Percentiles rank a stretch among this genome's conserved stretches.
Evolutionary conservation across 1,140 invertebrate species (phyloP).

Genomic region (Hyphantria cunea): DNA sequence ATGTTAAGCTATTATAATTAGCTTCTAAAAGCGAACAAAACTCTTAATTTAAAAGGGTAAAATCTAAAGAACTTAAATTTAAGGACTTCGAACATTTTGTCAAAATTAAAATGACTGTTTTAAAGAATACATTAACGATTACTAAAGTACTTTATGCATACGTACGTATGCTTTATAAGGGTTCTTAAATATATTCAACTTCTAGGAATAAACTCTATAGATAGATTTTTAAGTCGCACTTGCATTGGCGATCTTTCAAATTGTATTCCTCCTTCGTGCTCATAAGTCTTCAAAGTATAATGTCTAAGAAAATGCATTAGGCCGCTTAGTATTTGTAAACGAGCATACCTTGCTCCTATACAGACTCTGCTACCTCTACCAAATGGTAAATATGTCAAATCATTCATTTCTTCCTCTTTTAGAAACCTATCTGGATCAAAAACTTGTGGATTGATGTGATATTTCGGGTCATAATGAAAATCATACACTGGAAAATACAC

Average conservation of each 20-base stretch:
- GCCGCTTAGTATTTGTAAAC: conserved; percentile 68
- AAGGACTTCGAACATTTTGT: too few relatives aligned
- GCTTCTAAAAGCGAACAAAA: too few relatives aligned
- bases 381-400: conserved; percentile 80
- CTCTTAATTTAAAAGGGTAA: too few relatives aligned
- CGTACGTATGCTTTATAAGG: too few relatives aligned
- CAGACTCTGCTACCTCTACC: conserved; percentile 83
- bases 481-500: conserved; percentile 47
- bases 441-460: conserved; percentile 64
- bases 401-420: conserved; percentile 33
- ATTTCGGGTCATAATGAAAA: conserved; percentile 58
- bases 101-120: too few relatives aligned
- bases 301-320: conserved; percentile 53
- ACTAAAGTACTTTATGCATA: too few relatives aligned
- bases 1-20: too few relatives aligned
- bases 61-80: too few relatives aligned
- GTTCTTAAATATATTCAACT: not conserved
- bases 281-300: conserved; percentile 43
- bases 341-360: conserved; percentile 82
- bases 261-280: conserved; percentile 25
- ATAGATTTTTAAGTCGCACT: not conserved
- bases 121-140: too few relatives aligned
- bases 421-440: conserved; percentile 74
- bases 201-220: not conserved
- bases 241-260: not conserved